Evolutionary conservation across 1,140 invertebrate genomes (phyloP).

Genomic region (Drepana arcuata): DNA sequence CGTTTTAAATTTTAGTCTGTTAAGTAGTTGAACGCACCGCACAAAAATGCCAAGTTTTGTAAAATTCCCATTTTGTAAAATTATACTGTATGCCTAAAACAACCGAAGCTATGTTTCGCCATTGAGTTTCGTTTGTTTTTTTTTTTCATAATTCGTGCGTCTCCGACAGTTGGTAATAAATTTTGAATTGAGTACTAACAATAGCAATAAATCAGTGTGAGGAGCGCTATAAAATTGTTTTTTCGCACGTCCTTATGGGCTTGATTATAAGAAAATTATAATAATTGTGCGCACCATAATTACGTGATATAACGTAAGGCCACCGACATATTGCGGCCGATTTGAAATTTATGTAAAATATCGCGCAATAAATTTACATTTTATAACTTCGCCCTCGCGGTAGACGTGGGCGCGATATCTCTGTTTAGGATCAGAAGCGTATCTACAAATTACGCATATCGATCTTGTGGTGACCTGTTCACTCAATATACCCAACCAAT

Average conservation of each 20-base stretch:
- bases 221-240: slow-evolving; percentile 55
- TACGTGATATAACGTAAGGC: slow-evolving; percentile 58
- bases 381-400: slow-evolving; percentile 46
- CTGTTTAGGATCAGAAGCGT: slow-evolving; percentile 39
- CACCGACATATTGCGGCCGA: slow-evolving; percentile 52
- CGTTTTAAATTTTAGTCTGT: too few species aligned
- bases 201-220: slow-evolving; percentile 50
- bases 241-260: slow-evolving; percentile 63
- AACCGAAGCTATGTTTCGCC: too few species aligned
- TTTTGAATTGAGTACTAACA: too few species aligned
- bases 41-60: too few species aligned
- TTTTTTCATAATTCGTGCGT: too few species aligned
- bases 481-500: too few species aligned
- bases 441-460: slow-evolving; percentile 30
- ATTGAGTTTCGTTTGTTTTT: too few species aligned
- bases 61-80: too few species aligned
- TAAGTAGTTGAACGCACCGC: too few species aligned
- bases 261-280: slow-evolving; percentile 69
- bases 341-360: slow-evolving; percentile 69
- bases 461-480: slow-evolving; percentile 19
- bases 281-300: slow-evolving; percentile 63
- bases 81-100: too few species aligned
- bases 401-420: slow-evolving; percentile 36
- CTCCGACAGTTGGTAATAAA: too few species aligned
- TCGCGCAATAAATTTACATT: slow-evolving; percentile 68